Conservation (phyloP, 92 coral and sea anemone genomes). For the Bergia puertoricense region DNA sequence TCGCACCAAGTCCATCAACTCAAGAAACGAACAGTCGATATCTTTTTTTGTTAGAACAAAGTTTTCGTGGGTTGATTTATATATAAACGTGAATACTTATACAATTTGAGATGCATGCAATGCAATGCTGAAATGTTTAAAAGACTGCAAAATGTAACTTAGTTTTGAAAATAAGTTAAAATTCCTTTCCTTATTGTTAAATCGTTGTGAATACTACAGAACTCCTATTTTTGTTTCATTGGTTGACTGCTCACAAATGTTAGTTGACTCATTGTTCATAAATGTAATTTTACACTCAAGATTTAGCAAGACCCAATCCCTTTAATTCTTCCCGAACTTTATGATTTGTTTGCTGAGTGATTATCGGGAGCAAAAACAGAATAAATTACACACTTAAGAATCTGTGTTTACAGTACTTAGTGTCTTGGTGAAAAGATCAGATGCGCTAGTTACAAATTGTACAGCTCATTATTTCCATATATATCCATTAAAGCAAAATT, state of each 20-base stretch:
- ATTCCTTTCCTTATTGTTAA: not conserved
- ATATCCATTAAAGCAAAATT: not conserved
- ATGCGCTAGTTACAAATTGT: not conserved
- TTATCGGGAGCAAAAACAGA: not conserved
- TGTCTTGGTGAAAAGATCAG: not conserved
- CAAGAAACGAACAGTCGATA: too few relatives aligned
- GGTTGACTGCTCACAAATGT: not conserved
- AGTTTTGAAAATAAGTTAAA: too few relatives aligned
- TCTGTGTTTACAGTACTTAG: not conserved
- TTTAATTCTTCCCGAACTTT: conserved; percentile 14
- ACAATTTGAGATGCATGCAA: too few relatives aligned
- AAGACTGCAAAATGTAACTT: too few relatives aligned
- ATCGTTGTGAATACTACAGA: not conserved
- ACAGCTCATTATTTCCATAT: not conserved
- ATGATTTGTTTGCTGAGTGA: conserved; percentile 17
- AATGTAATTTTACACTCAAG: not conserved
- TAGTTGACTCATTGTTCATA: not conserved
- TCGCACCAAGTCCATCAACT: too few relatives aligned
- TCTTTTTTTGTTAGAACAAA: too few relatives aligned
- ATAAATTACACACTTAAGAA: not conserved
- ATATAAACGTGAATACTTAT: too few relatives aligned
- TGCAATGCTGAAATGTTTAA: too few relatives aligned
- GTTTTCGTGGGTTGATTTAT: too few relatives aligned
- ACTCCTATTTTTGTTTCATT: not conserved
- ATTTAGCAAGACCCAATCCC: not conserved